Conservation (phyloP, 2,888 invertebrate species). For the Eristalis arbustorum region DNA sequence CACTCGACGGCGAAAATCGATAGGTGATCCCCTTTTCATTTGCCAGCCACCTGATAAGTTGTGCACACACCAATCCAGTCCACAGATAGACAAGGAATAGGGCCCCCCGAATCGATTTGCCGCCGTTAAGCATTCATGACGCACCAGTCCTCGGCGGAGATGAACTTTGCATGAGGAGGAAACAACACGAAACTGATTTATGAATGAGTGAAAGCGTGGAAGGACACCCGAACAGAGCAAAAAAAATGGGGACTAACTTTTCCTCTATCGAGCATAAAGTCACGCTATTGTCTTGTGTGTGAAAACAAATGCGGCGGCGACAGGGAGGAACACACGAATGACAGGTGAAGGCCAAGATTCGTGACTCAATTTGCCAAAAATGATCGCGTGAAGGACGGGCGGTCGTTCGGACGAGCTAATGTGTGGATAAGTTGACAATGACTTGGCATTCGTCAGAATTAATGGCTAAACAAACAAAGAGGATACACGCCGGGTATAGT, state of each 20-base stretch:
- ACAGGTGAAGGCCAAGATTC: conserved; percentile 26
- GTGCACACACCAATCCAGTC: neutral
- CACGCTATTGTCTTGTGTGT: conserved; percentile 19
- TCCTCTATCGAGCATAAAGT: conserved; percentile 20
- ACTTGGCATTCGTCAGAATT: conserved; percentile 19
- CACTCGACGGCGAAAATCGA: conserved; percentile 9
- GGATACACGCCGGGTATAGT: neutral
- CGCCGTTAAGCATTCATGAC: conserved; percentile 21
- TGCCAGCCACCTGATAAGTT: neutral
- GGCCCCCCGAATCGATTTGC: neutral
- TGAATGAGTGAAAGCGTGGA: conserved; percentile 26
- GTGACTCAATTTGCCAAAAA: conserved; percentile 42
- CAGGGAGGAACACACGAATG: neutral
- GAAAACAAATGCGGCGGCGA: neutral
- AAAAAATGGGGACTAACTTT: conserved; percentile 4
- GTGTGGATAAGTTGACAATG: conserved; percentile 23
- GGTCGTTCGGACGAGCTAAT: conserved; percentile 1
- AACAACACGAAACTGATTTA: conserved; percentile 38
- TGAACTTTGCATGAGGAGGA: conserved; percentile 14
- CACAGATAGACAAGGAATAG: neutral
- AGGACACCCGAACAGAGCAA: neutral
- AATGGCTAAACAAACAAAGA: conserved; percentile 18
- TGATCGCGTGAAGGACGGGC: neutral
- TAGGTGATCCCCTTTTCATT: neutral
- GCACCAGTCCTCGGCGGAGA: conserved; percentile 5